These are phyloP conservation scores for Thera britannica DNA, from an alignment of 2,888 invertebrate genomes.

Conservation along the genomic window DNA sequence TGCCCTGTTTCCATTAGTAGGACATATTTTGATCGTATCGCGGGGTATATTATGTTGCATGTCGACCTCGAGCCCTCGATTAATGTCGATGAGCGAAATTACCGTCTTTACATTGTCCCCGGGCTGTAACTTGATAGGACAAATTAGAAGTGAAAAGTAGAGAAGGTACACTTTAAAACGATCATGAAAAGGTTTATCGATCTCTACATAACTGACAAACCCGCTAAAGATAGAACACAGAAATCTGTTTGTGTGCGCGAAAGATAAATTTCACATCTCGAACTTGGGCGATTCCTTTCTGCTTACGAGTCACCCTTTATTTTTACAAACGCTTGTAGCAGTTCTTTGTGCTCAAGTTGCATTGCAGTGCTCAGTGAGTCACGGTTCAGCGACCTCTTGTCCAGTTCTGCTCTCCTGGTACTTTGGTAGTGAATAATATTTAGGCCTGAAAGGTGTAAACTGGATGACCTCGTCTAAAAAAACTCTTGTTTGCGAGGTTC, in stretches of 20 bases:
- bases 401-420: constrained; percentile 35
- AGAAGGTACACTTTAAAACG: background rate
- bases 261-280: background rate
- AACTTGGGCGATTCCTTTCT: constrained; percentile 2
- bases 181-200: background rate
- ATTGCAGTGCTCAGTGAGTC: constrained; percentile 23
- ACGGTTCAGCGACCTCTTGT: constrained; percentile 32
- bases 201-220: background rate
- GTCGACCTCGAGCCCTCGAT: too few relatives aligned
- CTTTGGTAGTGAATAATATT: constrained; percentile 20
- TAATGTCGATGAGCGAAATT: too few relatives aligned
- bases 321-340: constrained; percentile 8
- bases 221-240: too few relatives aligned
- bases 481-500: background rate
- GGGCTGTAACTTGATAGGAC: too few relatives aligned
- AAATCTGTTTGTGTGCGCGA: background rate
- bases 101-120: too few relatives aligned
- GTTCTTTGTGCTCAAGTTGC: constrained; percentile 18
- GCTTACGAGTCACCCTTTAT: constrained; percentile 13
- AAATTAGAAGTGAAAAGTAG: too few relatives aligned
- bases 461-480: constrained; percentile 3
- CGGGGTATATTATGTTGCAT: too few relatives aligned
- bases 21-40: too few relatives aligned
- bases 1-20: too few relatives aligned
- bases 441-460: constrained; percentile 10